Evolutionary conservation across 2,797 vertebrate species (phyloP), one percentile per base, ranked within the genome.

Genomic region (Halcyon badia): DNA sequence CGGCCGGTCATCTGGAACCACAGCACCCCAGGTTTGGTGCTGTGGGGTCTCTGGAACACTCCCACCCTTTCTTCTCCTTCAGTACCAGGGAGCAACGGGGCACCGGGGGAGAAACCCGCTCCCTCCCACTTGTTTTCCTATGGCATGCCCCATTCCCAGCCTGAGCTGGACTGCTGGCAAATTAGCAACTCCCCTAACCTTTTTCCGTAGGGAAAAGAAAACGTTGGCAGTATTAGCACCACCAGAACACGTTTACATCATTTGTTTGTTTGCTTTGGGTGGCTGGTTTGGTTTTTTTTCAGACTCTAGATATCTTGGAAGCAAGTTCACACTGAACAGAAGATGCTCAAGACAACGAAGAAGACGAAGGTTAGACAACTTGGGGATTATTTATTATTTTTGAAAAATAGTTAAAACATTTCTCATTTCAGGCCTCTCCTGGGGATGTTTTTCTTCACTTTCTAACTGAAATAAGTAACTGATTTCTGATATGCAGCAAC

Each of bases 1-100:
- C 9, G 21, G 39, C 11, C 14, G 1, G 22, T 12, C 5, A 10
- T 57, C 48, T 30, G 44, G 14, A 81, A 0, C 4, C 1, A 11
- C 46, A 77, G n/a, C 62, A 83, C 6, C 46, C 33, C 6, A 7
- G n/a, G 8, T 24, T 4, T 22, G 37, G 10, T 54, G 30, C 6
- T 49, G n/a, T 3, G 39, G 28, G 25, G 46, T 25, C 58, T 8
- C 1, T 9, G 11, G 5, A 60, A 62, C 52, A 76, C 37, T 18
- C 25, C n/a, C n/a, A 25, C 22, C 41, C 39, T 10, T 25, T 60
- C 44, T 68, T 24, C 62, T 44, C 44, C 42, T 26, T 22, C 24
- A 35, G 44, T 10, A 37, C 14, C 37, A 37, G 62, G 22, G 46
- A 88, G 26, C 3, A 13, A 19, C 11, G 8, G 42, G 42, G 42